Evolutionary conservation across 2,888 invertebrate species (phyloP).

Genomic region (Deladenus siricidicola): DNA sequence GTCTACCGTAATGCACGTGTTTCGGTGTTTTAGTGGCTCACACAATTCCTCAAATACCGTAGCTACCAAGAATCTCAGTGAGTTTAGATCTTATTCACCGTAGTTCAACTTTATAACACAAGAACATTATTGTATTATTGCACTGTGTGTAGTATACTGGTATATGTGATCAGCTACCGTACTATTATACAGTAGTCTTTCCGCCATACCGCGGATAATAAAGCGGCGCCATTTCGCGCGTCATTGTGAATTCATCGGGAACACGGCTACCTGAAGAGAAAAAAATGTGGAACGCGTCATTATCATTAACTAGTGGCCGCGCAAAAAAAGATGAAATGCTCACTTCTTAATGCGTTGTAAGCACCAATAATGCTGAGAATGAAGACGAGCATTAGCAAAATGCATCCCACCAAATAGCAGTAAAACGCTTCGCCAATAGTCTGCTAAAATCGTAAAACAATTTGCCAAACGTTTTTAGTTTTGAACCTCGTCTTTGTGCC

Average conservation of each 20-base stretch:
- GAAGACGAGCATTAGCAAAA: conserved; percentile 43
- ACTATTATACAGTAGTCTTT: conserved; percentile 1
- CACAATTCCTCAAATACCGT: no score
- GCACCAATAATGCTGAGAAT: conserved; percentile 37
- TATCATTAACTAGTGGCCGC: background rate
- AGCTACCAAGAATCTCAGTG: no score
- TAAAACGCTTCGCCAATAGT: conserved; percentile 50
- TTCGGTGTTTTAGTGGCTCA: no score
- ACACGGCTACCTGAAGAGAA: background rate
- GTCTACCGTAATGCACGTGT: no score
- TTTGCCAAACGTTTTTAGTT: no score
- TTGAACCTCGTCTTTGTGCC: no score
- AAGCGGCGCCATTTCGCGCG: conserved; percentile 1
- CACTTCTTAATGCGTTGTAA: conserved; percentile 40
- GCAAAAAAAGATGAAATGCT: background rate
- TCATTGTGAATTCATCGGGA: background rate
- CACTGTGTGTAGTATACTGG: no score
- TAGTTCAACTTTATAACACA: no score
- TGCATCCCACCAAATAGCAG: conserved; percentile 41
- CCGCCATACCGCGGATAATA: conserved; percentile 2
- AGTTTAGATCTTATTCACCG: no score
- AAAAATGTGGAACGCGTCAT: background rate
- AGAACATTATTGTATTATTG: no score
- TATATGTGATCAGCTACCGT: no score
- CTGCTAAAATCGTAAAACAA: conserved; percentile 47